Base-by-base conservation (phyloP, 1,140 invertebrate genomes). In the Heliconius hewitsoni region DNA sequence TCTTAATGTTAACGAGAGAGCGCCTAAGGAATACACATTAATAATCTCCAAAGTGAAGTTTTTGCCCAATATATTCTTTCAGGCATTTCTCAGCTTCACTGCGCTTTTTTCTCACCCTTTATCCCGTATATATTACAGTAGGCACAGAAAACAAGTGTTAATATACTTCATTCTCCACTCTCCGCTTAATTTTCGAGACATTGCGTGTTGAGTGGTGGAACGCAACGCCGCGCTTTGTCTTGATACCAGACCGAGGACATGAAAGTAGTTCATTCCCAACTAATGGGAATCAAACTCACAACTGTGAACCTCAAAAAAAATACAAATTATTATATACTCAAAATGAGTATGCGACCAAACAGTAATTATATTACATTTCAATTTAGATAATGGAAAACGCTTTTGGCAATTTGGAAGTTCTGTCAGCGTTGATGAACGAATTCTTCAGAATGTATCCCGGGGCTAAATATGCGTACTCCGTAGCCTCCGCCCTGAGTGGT, bases 351-450 rank as follows among this genome's bases (percentile, higher is more conserved):
- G 11, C 23, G 60, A 66, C 60, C 23, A 66, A 66, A 30, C 27
- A 66, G 27, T 66, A 66, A 46, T 73, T 66, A 30, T 66, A 16
- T 66, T 30, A 66, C 23, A 66, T 66, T 66, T 66, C 60, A 30
- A 66, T 66, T 66, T 57, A 94, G 92, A 71, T 94, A 50, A 88
- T 88, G 84, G 92, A 94, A n/a, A 83, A 83, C 39, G 87, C 83
- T 18, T 91, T 93, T 76, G 92, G 91, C 11, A 89, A 87, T 75
- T 27, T 89, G 27, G 91, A 93, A 75, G 79, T 84, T 3, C 50
- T 94, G 30, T 88, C 91, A 42, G 84, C 79, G 1, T 66, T 94
- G n/a, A 93, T 94, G 91, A 93, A 92, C 55, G 86, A 92, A 76
- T 94, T 93, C 79, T 94, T 94, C 70, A 39, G 13, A 11, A 87